A percentile compares a stretch with the other conserved stretches of the same genome.
Evolutionary conservation across 2,888 invertebrate genomes (phyloP).

Genomic region (Nymphalis urticae): DNA sequence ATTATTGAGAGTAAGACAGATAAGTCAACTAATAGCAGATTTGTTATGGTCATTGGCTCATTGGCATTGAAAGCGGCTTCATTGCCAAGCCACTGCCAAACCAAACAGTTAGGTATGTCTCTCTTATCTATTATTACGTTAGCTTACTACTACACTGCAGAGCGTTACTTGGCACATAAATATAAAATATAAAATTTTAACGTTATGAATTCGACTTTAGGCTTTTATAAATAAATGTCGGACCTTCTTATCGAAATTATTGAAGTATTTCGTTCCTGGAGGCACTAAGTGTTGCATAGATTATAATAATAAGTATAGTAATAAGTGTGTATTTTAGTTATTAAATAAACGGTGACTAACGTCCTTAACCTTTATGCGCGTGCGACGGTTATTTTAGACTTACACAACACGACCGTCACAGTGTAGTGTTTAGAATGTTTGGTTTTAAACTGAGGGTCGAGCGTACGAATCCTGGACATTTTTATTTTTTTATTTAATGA

Average conservation of each 20-base stretch:
- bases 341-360: constrained; percentile 8
- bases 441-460: constrained; percentile 14
- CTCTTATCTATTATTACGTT: too few species aligned
- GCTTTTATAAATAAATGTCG: too few species aligned
- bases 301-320: not conserved
- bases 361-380: constrained; percentile 22
- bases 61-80: too few species aligned
- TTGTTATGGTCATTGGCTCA: too few species aligned
- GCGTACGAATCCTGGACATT: constrained; percentile 8
- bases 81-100: too few species aligned
- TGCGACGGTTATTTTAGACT: constrained; percentile 10
- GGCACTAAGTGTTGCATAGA: not conserved
- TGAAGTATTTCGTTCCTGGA: not conserved
- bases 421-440: constrained; percentile 12
- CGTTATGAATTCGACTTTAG: too few species aligned
- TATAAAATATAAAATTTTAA: too few species aligned
- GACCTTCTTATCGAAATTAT: not conserved
- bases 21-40: too few species aligned
- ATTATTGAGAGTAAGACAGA: too few species aligned
- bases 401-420: constrained; percentile 12
- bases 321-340: constrained; percentile 2
- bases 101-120: too few species aligned
- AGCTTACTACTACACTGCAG: too few species aligned
- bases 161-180: too few species aligned
- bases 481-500: not conserved